Evolutionary conservation across 2,797 vertebrate species (phyloP), one percentile per base, ranked within the genome.

Genomic region (Fringilla coelebs): DNA sequence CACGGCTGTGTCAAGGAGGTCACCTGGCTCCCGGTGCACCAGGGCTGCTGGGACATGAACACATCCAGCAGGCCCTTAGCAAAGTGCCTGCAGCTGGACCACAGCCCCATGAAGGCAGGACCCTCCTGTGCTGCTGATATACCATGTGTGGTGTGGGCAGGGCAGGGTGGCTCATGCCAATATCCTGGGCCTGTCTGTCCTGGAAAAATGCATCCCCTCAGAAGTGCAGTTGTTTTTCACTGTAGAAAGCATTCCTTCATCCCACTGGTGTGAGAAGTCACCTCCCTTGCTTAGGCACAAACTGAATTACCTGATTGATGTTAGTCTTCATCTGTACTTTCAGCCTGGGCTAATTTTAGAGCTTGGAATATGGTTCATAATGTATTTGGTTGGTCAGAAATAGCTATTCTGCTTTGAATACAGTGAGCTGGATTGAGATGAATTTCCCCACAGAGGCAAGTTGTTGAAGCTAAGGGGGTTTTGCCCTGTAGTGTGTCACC

Each of bases 371-470:
- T 80, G 34, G 43, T 66, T 88, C 65, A 31, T 60, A 76, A 88
- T 54, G 52, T 63, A 83, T 88, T 85, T 1, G 1, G 46, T 45
- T 82, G 63, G 32, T 93, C 85, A 94, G 85, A 90, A 95, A 88
- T 88, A 90, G 72, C 68, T 90, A 58, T 83, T 94, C 48, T 82
- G 68, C 85, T 90, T 88, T 91, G 72, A 91, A 88, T 85, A 91
- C 57, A 62, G 24, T 0, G 1, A 66, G 40, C 46, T 70, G 72
- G 38, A 66, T 91, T 21, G 9, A 57, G 51, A 76, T 58, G 7
- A 54, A 72, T 88, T 92, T 91, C 57, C 68, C 68, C 32, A 66
- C 17, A 83, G 83, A 49, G 40, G 48, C 4, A 32, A 34, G 34
- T 7, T 83, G 46, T 61, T 92, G 72, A 75, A 92, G 26, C 66